Evolutionary conservation across 2,113 vertebrate genomes (phyloP).

Genomic region (Anser brachyrhynchus): DNA sequence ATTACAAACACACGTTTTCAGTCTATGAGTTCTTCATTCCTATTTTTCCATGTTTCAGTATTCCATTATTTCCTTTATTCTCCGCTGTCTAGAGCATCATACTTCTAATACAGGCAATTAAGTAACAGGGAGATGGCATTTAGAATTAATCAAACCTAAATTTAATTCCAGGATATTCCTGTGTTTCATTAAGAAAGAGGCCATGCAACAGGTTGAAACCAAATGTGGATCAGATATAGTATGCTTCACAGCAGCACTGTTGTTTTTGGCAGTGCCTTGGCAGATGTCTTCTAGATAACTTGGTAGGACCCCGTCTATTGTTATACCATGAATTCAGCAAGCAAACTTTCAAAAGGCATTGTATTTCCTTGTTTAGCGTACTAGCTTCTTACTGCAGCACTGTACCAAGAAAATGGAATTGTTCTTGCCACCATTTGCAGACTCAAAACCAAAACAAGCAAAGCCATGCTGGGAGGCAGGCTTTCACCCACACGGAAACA

Average conservation of each 20-base stretch:
- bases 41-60: neutral
- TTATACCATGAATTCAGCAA: neutral
- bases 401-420: neutral
- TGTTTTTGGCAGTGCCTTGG: neutral
- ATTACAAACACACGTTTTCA: neutral
- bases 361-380: neutral
- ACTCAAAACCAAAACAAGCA: neutral
- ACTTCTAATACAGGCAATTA: neutral
- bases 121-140: neutral
- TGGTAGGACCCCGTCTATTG: neutral
- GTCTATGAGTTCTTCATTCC: neutral
- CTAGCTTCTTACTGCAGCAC: neutral
- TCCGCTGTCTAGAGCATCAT: neutral
- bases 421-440: rapidly evolving
- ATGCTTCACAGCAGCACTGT: neutral
- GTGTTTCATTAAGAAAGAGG: neutral
- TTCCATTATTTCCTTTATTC: neutral
- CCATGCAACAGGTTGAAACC: neutral
- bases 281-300: neutral
- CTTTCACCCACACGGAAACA: neutral
- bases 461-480: neutral
- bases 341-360: neutral
- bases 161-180: conserved; percentile 25
- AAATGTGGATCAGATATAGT: neutral
- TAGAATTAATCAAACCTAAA: neutral